phyloP scores from a whole-genome alignment of 2,888 invertebrate genomes.

The Morpho helenor region DNA sequence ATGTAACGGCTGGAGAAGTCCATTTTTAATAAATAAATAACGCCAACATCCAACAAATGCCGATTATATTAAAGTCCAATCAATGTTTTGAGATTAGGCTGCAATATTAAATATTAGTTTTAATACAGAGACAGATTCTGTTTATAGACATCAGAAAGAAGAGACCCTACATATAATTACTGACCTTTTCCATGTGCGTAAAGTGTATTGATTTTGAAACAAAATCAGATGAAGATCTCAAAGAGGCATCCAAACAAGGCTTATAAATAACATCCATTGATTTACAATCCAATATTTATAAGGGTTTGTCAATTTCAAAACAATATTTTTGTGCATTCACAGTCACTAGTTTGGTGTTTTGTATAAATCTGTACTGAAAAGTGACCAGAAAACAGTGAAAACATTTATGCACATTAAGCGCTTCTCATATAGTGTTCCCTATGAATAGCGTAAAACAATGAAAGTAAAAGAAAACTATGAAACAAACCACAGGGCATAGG shows the following conservation, averaged over 20 bases:
- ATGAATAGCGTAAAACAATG: constrained; percentile 17
- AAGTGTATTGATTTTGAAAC: constrained; percentile 28
- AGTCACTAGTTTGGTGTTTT: constrained; percentile 58
- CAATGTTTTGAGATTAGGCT: constrained; percentile 70
- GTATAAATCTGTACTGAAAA: constrained; percentile 69
- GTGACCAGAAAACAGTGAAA: constrained; percentile 71
- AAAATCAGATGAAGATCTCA: constrained; percentile 40
- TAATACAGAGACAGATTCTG: constrained; percentile 67
- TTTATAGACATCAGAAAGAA: constrained; percentile 54
- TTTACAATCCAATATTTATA: constrained; percentile 33
- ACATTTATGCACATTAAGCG: constrained; percentile 32
- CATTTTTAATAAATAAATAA: constrained; percentile 64
- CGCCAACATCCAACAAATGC: constrained; percentile 70
- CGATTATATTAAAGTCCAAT: constrained; percentile 71
- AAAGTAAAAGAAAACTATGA: constrained; percentile 17
- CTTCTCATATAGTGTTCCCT: constrained; percentile 33
- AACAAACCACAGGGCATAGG: constrained; percentile 19
- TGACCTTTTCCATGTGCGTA: constrained; percentile 58
- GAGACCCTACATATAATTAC: constrained; percentile 64
- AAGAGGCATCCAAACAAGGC: constrained; percentile 39
- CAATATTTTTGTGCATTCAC: constrained; percentile 45
- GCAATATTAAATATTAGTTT: constrained; percentile 78
- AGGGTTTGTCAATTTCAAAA: constrained; percentile 32
- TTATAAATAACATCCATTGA: constrained; percentile 32
- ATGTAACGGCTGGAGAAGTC: constrained; percentile 56